Evolutionary conservation across 2,888 invertebrate species (phyloP).

Genomic region (Tolmerus cingulatus): DNA sequence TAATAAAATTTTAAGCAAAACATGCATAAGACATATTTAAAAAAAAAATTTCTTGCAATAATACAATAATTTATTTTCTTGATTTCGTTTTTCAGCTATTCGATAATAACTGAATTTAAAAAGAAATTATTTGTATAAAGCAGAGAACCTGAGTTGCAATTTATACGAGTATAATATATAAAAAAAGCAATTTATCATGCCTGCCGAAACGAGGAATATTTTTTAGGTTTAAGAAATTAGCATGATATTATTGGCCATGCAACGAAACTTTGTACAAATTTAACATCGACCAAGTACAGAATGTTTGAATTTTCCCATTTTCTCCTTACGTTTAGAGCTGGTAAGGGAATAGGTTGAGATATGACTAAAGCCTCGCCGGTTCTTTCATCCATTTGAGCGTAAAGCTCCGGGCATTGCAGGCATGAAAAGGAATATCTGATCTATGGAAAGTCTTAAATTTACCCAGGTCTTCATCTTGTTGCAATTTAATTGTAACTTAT

Average conservation of each 20-base stretch:
- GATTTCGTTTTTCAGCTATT: not conserved
- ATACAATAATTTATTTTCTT: not conserved
- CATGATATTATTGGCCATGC: not conserved
- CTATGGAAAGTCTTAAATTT: constrained; percentile 61
- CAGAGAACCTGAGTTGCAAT: not conserved
- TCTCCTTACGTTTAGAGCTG: constrained; percentile 77
- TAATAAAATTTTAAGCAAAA: not conserved
- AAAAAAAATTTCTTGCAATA: not conserved
- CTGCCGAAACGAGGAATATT: not conserved
- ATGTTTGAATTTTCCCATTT: not conserved
- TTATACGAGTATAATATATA: not conserved
- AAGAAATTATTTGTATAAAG: not conserved
- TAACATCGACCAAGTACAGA: not conserved
- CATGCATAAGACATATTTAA: not conserved
- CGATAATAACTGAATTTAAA: not conserved
- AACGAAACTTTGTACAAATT: not conserved
- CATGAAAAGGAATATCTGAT: constrained; percentile 79
- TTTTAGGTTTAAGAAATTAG: not conserved
- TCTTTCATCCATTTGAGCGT: constrained; percentile 70
- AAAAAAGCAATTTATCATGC: not conserved
- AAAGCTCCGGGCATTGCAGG: constrained; percentile 72
- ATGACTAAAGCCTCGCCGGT: constrained; percentile 67
- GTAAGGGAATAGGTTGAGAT: constrained; percentile 71
- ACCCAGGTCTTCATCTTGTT: not conserved
- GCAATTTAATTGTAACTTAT: not conserved